A percentile compares a stretch with the other conserved stretches of the same genome.
These are phyloP conservation scores for Macquaria ambigua DNA, from an alignment of 2,113 vertebrate genomes.

Conservation along the genomic window DNA sequence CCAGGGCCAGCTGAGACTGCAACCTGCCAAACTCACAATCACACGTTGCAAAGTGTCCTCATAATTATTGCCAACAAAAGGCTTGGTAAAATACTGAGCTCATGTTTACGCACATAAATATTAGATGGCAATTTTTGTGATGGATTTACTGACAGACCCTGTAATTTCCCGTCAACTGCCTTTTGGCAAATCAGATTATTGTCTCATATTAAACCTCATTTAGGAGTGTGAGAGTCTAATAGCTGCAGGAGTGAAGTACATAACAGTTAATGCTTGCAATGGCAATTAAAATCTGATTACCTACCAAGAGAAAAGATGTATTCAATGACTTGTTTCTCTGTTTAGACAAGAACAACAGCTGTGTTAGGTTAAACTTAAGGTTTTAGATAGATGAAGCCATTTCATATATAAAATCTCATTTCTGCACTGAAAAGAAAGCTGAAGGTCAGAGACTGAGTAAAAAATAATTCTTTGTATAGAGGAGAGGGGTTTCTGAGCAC, in stretches of 20 bases:
- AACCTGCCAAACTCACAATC: constrained; percentile 48
- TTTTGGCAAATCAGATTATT: constrained; percentile 7
- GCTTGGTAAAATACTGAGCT: constrained; percentile 3
- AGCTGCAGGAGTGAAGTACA: not conserved
- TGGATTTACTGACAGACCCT: not conserved
- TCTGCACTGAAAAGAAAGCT: not conserved
- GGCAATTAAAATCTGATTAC: constrained; percentile 17
- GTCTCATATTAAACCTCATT: constrained; percentile 32
- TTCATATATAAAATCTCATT: not conserved
- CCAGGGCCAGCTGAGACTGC: constrained; percentile 51
- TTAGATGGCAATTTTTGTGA: constrained; percentile 2
- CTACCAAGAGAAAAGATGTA: not conserved
- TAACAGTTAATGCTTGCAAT: not conserved
- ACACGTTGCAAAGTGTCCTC: constrained; percentile 45
- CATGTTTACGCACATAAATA: constrained; percentile 14
- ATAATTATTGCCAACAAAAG: constrained; percentile 39
- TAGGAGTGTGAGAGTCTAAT: not conserved
- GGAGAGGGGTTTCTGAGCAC: not conserved
- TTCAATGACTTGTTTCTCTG: constrained; percentile 11
- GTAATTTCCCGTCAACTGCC: constrained; percentile 14
- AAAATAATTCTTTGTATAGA: not conserved
- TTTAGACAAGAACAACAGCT: not conserved
- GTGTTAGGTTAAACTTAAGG: not conserved
- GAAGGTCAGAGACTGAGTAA: not conserved
- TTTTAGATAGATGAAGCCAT: not conserved